phyloP scores from a whole-genome alignment of 2,888 invertebrate species.

The Cosmopolites sordidus region DNA sequence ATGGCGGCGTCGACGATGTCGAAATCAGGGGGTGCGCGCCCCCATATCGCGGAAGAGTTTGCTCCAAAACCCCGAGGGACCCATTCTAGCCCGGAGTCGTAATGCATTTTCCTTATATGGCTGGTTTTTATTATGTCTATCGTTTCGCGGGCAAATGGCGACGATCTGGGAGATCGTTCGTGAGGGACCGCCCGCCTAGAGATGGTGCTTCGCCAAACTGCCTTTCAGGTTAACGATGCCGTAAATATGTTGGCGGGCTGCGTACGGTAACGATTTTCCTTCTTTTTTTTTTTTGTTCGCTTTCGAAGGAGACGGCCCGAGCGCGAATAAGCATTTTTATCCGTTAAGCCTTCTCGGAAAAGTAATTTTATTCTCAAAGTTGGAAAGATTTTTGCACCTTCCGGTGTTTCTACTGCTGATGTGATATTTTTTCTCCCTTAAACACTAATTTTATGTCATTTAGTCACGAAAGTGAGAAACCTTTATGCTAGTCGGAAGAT shows the following conservation, averaged over 20 bases:
- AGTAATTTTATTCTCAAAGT: slow-evolving; percentile 1
- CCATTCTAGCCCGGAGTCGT: slow-evolving; percentile 48
- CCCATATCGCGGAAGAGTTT: slow-evolving; percentile 41
- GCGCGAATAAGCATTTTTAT: too few species aligned
- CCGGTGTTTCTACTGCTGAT: too few species aligned
- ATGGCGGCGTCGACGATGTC: too few species aligned
- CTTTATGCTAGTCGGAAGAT: too few species aligned
- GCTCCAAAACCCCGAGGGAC: slow-evolving; percentile 41
- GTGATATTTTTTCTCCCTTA: too few species aligned
- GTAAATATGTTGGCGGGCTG: slow-evolving; percentile 13
- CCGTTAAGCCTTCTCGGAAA: not conserved
- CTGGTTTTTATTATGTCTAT: slow-evolving; percentile 50
- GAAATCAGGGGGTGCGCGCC: slow-evolving; percentile 20
- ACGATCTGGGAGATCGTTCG: slow-evolving; percentile 48
- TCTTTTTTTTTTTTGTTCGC: too few species aligned
- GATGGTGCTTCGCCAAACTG: slow-evolving; percentile 30
- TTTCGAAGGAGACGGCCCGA: too few species aligned
- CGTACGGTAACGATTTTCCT: slow-evolving; percentile 8
- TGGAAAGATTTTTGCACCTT: too few species aligned
- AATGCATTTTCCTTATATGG: slow-evolving; percentile 52
- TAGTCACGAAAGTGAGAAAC: too few species aligned
- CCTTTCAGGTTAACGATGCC: slow-evolving; percentile 21
- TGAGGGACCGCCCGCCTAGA: slow-evolving; percentile 34
- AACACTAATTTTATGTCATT: too few species aligned
- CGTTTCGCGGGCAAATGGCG: slow-evolving; percentile 46